A percentile compares a stretch with the other conserved stretches of the same genome.
These are phyloP conservation scores for Eremobia ochroleuca DNA, from an alignment of 2,888 invertebrate species.

Conservation along the genomic window DNA sequence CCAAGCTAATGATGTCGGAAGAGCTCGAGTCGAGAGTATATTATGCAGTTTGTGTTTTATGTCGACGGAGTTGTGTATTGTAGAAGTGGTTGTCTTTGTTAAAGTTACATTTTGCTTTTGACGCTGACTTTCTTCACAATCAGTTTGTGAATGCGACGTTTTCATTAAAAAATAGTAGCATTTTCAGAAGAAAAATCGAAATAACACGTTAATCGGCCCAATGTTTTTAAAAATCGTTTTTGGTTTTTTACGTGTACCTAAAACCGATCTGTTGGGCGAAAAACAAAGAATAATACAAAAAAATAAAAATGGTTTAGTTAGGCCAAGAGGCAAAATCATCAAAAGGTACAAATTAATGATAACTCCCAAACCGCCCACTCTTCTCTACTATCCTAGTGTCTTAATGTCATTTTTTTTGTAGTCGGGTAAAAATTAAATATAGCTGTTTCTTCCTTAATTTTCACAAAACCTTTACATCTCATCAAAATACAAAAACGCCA, in stretches of 20 bases:
- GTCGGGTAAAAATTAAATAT: not conserved
- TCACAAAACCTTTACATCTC: not conserved
- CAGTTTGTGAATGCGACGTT: not conserved
- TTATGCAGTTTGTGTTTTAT: not conserved
- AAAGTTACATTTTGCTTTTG: not conserved
- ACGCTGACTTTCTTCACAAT: not conserved
- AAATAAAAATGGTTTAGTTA: not conserved
- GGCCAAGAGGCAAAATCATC: not conserved
- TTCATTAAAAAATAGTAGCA: not conserved
- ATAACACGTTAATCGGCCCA: not conserved
- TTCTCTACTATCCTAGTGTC: not conserved
- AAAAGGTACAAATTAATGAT: not conserved
- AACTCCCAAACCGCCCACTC: too few relatives aligned
- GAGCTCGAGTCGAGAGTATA: not conserved
- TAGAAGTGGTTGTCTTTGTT: not conserved
- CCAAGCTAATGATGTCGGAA: constrained; percentile 10
- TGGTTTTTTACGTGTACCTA: not conserved
- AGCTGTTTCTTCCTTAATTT: not conserved
- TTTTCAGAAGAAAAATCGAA: not conserved
- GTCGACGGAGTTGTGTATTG: not conserved
- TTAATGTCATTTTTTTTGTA: not conserved
- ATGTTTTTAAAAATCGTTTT: not conserved
- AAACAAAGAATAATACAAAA: not conserved
- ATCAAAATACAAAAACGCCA: not conserved
- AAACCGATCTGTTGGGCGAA: not conserved